Base-by-base conservation (phyloP, 2,888 invertebrate species). In the Sminthurides aquaticus region DNA sequence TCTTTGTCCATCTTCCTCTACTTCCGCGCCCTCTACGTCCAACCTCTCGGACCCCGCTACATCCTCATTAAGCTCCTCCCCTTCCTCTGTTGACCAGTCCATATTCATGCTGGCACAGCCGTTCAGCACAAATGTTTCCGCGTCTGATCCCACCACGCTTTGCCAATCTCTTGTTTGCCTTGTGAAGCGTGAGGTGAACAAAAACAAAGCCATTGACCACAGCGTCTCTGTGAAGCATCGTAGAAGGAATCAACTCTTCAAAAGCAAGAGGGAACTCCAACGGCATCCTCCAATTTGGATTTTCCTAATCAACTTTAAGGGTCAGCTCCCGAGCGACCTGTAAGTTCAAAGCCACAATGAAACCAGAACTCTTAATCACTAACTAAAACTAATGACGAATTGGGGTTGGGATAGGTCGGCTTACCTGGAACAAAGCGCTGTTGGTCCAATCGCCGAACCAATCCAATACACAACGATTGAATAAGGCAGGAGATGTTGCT, bases 401-500 rank as follows among this genome's bases (percentile, higher is more conserved):
- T n/a, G n/a, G n/a, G n/a, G n/a, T n/a, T n/a, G n/a, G n/a, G n/a
- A n/a, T n/a, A n/a, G n/a, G n/a, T n/a, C n/a, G n/a, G n/a, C 76
- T 72, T 73, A 85, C 91, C 82, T 94, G 93, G 85, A 89, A 94
- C 29, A 94, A 80, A 0, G 95, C 94, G 1, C 92, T 91, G 77
- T 96, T 94, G 25, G 96, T 94, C 99, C 99, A 99, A 80, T 99
- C 99, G 15, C 99, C 99, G 80, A 99, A 98, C 98, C 98, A 98
- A 80, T 99, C 98, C 75, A 99, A 85, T 15, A 99, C 98, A 79
- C 98, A 99, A 79, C 98, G 87, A 83, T 99, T 99, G 84, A 99
- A 99, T 65, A 99, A 83, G 2, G 99, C 99, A 29, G 99, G 99
- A 3, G 99, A 99, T 0, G 99, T 99, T 11, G 99, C 94, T 0